These are phyloP conservation scores for Xyliphius kryptos DNA, from an alignment of 2,113 vertebrate species.

Conservation along the genomic window DNA sequence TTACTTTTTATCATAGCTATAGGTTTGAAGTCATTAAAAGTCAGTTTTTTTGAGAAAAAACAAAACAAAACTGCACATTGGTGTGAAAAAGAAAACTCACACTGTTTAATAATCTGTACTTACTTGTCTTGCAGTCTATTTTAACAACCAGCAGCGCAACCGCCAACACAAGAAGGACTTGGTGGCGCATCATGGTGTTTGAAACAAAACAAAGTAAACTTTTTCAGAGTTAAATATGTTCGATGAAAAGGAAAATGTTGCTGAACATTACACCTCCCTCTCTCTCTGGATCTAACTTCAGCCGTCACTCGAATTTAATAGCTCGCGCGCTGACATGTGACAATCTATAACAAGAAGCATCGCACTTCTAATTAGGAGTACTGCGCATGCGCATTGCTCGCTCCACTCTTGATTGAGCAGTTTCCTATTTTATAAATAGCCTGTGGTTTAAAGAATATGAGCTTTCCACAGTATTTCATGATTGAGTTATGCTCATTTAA, in stretches of 20 bases:
- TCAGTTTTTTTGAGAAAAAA: no score
- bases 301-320: slow-evolving; percentile 46
- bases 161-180: slow-evolving; percentile 39
- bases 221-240: no score
- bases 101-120: slow-evolving; percentile 39
- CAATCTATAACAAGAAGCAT: slow-evolving; percentile 60
- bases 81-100: not conserved
- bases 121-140: slow-evolving; percentile 61
- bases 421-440: not conserved
- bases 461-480: not conserved
- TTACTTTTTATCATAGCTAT: no score
- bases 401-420: slow-evolving; percentile 9
- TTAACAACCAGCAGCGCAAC: slow-evolving; percentile 36
- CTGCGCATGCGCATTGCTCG: not conserved
- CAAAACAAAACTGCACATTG: no score
- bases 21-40: no score
- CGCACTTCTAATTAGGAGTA: slow-evolving; percentile 56
- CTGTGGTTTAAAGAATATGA: not conserved
- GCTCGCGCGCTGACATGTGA: slow-evolving; percentile 59
- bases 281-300: not conserved
- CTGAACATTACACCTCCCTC: no score
- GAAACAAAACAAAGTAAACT: no score
- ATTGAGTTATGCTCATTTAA: no score
- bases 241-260: no score
- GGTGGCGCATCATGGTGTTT: slow-evolving; percentile 42